Evolutionary conservation across 2,888 invertebrate genomes (phyloP), one percentile per base, ranked within the genome.

Genomic region (Acleris literana): DNA sequence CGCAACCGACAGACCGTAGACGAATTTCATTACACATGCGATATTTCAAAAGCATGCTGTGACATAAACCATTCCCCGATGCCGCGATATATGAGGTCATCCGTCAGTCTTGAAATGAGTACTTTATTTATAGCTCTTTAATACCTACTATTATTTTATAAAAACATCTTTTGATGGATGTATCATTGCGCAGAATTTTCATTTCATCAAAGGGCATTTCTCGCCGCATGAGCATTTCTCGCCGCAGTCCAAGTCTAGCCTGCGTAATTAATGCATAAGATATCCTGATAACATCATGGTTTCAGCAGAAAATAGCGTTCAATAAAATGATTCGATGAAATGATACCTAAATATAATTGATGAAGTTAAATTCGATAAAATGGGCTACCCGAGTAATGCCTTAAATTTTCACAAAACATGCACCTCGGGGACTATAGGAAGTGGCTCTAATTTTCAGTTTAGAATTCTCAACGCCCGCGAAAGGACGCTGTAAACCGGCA

Each of bases 31-130:
- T 80, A 81, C 77, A 78, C 75, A 77, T 76, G 78, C 79, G 74
- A 82, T 84, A 85, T 86, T 84, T 87, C 87, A 88, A 82, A 84
- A 83, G 78, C 73, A 75, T 77, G 74, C 75, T 78, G 81, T 83
- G 88, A 89, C 89, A 89, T 77, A 77, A 87, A 86, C 84, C 88
- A 88, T 84, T 81, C 80, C 78, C 79, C 84, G 82, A 83, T 81
- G 82, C 81, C 79, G 79, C 81, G 82, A 82, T 83, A 83, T 72
- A 81, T 85, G 87, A 87, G 86, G 78, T 87, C 87, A 88, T 87
- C 86, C 80, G 71, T 87, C 82, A 84, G 82, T 78, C 79, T 77
- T 80, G 83, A 79, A 81, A 78, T 80, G 76, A 74, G 69, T 76
- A 64, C 17, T 29, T n/a, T 25, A 49, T 58, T 17, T 17, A 44